Base-by-base conservation (phyloP, 2,113 vertebrate species). In the Centrocercus urophasianus region DNA sequence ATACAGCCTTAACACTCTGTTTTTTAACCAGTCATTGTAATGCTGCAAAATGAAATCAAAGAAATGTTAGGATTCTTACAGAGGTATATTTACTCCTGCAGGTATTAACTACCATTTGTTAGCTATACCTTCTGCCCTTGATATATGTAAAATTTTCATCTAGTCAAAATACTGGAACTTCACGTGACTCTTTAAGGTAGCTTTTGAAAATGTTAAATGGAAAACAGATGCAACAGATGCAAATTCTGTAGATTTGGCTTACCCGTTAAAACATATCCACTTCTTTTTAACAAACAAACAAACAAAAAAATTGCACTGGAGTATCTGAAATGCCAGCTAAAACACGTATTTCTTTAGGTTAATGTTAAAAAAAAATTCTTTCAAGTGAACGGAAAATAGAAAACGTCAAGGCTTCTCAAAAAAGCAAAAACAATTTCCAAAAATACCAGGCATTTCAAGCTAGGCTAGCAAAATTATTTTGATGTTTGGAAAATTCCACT, bases 401-500 rank as follows among this genome's bases (percentile, higher is more conserved):
- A 90, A 93, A 95, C 67, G 57, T 90, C 50, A 94, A 75, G 24
- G 30, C 27, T 71, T 86, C 63, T 94, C 74, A 30, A 18, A 90
- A 32, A 86, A 66, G 60, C 11, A 93, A 94, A 94, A 95, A 45
- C 63, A 88, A 63, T 71, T 54, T 12, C 3, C 3, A 7, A 18
- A 91, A 79, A 48, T 65, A 95, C 38, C 16, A 50, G 92, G 93
- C 72, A 59, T 25, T 13, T 69, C 36, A 90, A 95, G 87, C 71
- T 84, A 95, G 40, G 4, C 25, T 77, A 63, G 63, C 30, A 92
- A 63, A 78, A 57, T 20, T 5, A 56, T 73, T 85, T 67, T 25
- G 13, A 60, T 93, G 42, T 93, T 83, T 84, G 76, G 64, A 95
- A 97, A 95, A 92, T 42, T 70, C 40, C 83, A 30, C 88, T 94